Conservation (phyloP, 2,797 vertebrate species). For the Clarias platycephalus region DNA sequence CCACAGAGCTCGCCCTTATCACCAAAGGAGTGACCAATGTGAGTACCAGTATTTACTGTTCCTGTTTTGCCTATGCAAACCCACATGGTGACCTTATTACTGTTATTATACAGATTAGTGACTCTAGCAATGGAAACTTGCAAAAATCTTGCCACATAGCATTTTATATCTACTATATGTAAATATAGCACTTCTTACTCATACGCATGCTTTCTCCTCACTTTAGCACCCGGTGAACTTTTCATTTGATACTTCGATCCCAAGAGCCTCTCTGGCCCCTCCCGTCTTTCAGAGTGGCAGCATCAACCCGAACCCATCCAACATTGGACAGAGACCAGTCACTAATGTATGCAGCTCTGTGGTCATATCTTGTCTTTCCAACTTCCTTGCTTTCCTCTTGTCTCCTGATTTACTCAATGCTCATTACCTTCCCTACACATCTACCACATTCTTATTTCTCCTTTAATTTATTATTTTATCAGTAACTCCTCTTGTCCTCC, state of each 20-base stretch:
- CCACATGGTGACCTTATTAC: not conserved
- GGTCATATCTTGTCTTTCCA: slow-evolving; percentile 33
- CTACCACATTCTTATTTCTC: not conserved
- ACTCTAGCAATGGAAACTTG: not conserved
- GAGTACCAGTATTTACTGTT: slow-evolving; percentile 58
- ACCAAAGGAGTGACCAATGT: slow-evolving; percentile 80
- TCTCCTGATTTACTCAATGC: not conserved
- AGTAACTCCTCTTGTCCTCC: not conserved
- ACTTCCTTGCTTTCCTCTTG: not conserved
- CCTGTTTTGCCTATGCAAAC: slow-evolving; percentile 36
- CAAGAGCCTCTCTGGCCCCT: slow-evolving; percentile 77
- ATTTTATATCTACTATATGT: not conserved
- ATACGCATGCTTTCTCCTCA: not conserved
- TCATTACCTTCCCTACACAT: not conserved
- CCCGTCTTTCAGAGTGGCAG: slow-evolving; percentile 68
- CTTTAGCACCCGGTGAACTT: slow-evolving; percentile 63
- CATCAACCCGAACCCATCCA: slow-evolving; percentile 72
- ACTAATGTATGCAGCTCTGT: slow-evolving; percentile 72
- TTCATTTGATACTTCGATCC: slow-evolving; percentile 79
- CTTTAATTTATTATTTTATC: not conserved
- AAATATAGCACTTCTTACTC: not conserved
- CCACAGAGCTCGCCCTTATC: slow-evolving; percentile 93
- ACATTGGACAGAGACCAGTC: slow-evolving; percentile 63
- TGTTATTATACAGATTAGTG: not conserved
- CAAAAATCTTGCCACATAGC: not conserved